Base-by-base conservation (phyloP, 2,888 invertebrate species). In the Xylota sylvarum region DNA sequence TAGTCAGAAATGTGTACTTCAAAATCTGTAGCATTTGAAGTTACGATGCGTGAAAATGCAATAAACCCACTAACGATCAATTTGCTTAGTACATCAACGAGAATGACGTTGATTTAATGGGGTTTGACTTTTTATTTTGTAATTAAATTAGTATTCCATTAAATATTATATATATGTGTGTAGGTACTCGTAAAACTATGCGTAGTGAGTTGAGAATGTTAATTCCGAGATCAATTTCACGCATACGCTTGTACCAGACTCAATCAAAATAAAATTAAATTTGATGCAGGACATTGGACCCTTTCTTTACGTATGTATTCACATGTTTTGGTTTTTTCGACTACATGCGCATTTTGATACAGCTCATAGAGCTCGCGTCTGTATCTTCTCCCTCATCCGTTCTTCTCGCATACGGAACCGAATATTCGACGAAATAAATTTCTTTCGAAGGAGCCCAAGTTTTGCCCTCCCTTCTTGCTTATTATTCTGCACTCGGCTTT, bases 1-100 rank as follows among this genome's bases (percentile, higher is more conserved):
- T 19, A 43, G 17, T 17, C 19, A 50, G 50, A 52, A n/a, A n/a
- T n/a, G n/a, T n/a, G n/a, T n/a, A 40, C 30, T 30, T 7, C 62
- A 30, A 64, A 50, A 40, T n/a, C 23, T 17, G 48, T 10, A 64
- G 30, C 17, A 64, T 40, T 52, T 9, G 40, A 55, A 74, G 55
- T 64, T 74, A 64, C 64, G 43, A 74, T 55, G 74, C 74, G 64
- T 64, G 64, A 55, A 74, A 74, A 32, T 7, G 52, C 40, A 27
- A 64, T 32, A 43, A 74, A 64, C 43, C 12, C 12, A 17, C 46
- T 27, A 50, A 50, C 64, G 32, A 55, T 35, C 52, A 37, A 43
- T 64, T 74, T 55, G 74, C 43, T 43, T 17, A 17, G 52, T 19
- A 55, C 43, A 43, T 43, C 30, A 64, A 64, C 17, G 9, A 32